Base-by-base conservation (phyloP, 2,113 vertebrate species). In the Indicator indicator region DNA sequence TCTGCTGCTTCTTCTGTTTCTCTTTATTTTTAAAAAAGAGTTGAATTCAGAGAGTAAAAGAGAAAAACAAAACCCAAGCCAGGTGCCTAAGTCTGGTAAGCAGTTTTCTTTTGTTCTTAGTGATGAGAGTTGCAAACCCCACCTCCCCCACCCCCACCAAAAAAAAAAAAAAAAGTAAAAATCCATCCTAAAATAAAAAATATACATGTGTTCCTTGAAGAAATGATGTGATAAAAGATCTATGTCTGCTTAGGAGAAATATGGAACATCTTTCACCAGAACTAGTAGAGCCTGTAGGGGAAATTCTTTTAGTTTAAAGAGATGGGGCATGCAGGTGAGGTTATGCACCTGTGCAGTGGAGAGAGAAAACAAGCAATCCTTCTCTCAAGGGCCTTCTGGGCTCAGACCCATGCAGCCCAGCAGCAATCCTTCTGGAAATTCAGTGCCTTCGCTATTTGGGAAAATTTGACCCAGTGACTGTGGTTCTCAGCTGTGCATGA, bases 11-110 rank as follows among this genome's bases (percentile, higher is more conserved):
- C 94, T 94, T 95, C 95, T 91, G 65, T 30, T 0, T 90, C 70
- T 95, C 93, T 95, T 95, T 95, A 95, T 50, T 95, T 95, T 95
- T 91, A 97, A 96, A 96, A 81, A 62, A 86, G 90, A 46, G 54
- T 96, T 95, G 90, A 96, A 95, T 95, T 96, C 91, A 91, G 79
- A 68, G 91, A 93, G 42, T 72, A 91, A 94, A 90, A 91, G 94
- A 91, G 56, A 74, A 93, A 93, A 94, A 96, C 94, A 95, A 96
- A 94, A 94, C 90, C 90, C 89, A 82, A 82, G 90, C 86, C 90
- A 96, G 88, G 95, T 96, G 92, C 68, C 90, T 14, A 5, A 75
- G 88, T 86, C 91, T 96, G 73, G 95, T 95, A 97, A 95, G 96
- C 88, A 95, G 79, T 95, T 95, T 94, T 89, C 91, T 88, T 95